Evolutionary conservation across 92 coral and sea anemone species (phyloP), one percentile per base, ranked within the genome.

Genomic region (Phenganax marumi): DNA sequence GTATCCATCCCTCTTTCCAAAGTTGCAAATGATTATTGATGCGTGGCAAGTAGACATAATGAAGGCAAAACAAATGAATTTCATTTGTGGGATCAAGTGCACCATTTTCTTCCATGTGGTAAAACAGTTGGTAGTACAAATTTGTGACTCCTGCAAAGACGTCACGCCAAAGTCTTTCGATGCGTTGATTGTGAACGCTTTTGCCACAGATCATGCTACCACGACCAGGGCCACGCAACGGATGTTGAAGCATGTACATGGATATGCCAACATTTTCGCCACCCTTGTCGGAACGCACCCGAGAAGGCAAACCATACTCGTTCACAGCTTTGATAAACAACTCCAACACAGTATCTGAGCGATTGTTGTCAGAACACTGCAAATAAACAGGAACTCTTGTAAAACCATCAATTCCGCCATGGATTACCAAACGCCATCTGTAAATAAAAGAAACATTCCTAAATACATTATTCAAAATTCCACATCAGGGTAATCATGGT

Each of bases 141-240:
- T 77, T 84, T 60, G 84, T 73, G 62, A 84, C 90, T 22, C 85
- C 88, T 51, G 84, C 82, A 73, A 77, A 88, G 63, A 84, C 75
- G 62, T 87, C 90, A 43, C 87, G 87, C 90, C 90, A 87, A 26
- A 87, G 83, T 83, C 90, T 82, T 75, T 87, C 90, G 54, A 87
- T 83, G 19, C 83, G 79, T 68, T 88, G 87, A 61, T 87, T 87
- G 39, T 87, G 90, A 51, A 88, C 86, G 82, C 91, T 88, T 39
- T 73, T 82, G 22, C 91, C 91, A 52, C 79, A 73, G 33, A 88
- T 85, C 88, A 88, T 88, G 75, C 89, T 88, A 16, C 91, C 91
- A 55, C 91, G 80, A 52, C 86, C 86, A 26, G 89, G 91, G 51
- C 91, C 91, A 23, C 89, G 80, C 12, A 14, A 33, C 52, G 91